Evolutionary conservation across 2,888 invertebrate genomes (phyloP).

Genomic region (Cryptops parisi): DNA sequence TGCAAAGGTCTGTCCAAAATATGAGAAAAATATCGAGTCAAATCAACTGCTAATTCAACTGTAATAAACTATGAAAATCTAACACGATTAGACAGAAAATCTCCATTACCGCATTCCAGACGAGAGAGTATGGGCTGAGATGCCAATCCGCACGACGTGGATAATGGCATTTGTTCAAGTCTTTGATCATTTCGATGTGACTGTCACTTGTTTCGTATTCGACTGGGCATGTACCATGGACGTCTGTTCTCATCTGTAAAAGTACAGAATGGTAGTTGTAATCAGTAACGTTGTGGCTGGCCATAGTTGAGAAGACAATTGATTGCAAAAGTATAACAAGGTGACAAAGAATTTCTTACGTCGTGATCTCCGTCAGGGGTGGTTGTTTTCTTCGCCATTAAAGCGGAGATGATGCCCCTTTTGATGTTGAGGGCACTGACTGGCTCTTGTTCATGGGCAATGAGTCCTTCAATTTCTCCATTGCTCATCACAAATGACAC

Average conservation of each 20-base stretch:
- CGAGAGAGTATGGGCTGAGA: constrained; percentile 19
- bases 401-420: constrained; percentile 20
- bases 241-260: constrained; percentile 11
- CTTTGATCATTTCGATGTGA: constrained; percentile 13
- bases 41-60: background rate
- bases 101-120: constrained; percentile 21
- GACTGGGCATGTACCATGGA: constrained; percentile 18
- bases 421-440: constrained; percentile 20
- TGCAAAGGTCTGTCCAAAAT: constrained; percentile 18
- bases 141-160: constrained; percentile 19
- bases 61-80: constrained; percentile 1
- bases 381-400: constrained; percentile 14
- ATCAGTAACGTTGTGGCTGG: background rate
- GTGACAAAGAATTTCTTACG: too few species aligned
- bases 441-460: constrained; percentile 17
- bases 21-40: background rate
- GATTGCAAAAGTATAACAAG: too few species aligned
- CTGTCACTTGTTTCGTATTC: background rate
- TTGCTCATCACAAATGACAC: constrained; percentile 17
- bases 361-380: background rate
- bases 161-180: constrained; percentile 19
- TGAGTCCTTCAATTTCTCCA: constrained; percentile 16
- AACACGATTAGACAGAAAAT: background rate
- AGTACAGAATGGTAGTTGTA: background rate
- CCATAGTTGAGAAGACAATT: too few species aligned